Percentiles rank a stretch among this genome's conserved stretches.
Evolutionary conservation across 2,113 vertebrate species (phyloP).

Genomic region (Eurypyga helias): DNA sequence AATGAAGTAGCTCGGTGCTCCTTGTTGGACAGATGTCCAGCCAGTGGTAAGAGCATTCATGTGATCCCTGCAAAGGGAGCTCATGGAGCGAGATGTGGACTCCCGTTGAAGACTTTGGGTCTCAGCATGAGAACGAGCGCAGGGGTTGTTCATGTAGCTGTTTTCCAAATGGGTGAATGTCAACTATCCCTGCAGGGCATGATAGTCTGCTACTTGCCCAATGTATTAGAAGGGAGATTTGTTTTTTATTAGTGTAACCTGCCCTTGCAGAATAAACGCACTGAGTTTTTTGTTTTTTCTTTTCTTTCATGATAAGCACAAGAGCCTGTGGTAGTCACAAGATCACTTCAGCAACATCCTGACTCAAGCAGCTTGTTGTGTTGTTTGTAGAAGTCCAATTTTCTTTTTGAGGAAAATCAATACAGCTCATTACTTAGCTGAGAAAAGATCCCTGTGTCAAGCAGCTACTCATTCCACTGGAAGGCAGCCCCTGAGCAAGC

Average conservation of each 20-base stretch:
- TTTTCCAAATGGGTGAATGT: background rate
- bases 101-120: background rate
- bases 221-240: background rate
- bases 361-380: background rate
- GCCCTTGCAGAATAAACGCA: background rate
- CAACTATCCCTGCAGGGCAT: background rate
- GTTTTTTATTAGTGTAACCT: background rate
- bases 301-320: background rate
- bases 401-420: slow-evolving; percentile 61
- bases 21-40: background rate
- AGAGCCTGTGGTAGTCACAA: background rate
- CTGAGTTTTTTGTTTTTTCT: background rate
- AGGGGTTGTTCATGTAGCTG: background rate
- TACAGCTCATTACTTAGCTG: slow-evolving; percentile 41
- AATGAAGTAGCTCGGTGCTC: background rate
- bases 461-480: slow-evolving; percentile 19
- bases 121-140: background rate
- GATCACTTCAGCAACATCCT: slow-evolving; percentile 15
- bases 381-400: slow-evolving; percentile 47
- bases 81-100: background rate
- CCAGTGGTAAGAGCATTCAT: background rate
- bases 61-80: background rate
- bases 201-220: background rate
- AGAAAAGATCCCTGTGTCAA: slow-evolving; percentile 44
- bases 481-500: background rate